A percentile compares a stretch with the other conserved stretches of the same genome.
These are phyloP conservation scores for Apoderus coryli DNA, from an alignment of 2,888 invertebrate genomes.

Conservation along the genomic window DNA sequence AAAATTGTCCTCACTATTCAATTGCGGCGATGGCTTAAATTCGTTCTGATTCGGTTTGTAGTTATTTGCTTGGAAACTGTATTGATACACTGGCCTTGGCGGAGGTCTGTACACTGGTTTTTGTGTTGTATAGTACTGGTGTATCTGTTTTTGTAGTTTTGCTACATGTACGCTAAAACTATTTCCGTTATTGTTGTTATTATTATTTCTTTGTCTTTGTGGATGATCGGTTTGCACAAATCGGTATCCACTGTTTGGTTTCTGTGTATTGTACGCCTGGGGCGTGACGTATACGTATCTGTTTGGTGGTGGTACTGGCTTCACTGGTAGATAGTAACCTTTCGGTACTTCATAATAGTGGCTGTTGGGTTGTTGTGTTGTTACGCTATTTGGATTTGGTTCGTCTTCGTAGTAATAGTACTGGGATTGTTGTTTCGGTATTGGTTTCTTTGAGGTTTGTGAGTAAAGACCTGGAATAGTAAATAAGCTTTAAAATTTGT, in stretches of 20 bases:
- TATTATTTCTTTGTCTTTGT: conserved; percentile 2
- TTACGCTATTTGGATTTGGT: conserved; percentile 14
- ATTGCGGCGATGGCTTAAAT: conserved; percentile 22
- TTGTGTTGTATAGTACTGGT: conserved; percentile 41
- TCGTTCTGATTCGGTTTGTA: conserved; percentile 29
- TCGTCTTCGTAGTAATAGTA: conserved; percentile 55
- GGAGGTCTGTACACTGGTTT: conserved; percentile 31
- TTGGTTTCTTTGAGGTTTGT: conserved; percentile 13
- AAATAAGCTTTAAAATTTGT: no score
- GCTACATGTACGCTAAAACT: conserved; percentile 51
- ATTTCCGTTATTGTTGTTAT: conserved; percentile 24
- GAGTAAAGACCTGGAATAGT: conserved; percentile 10
- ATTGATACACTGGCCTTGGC: conserved; percentile 53
- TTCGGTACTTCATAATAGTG: conserved; percentile 52
- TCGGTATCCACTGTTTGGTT: conserved; percentile 22
- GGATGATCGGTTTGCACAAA: no score
- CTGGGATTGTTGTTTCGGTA: conserved; percentile 37
- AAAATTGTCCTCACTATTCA: conserved; percentile 21
- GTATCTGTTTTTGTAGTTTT: conserved; percentile 49
- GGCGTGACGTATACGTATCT: conserved; percentile 27
- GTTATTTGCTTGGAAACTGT: conserved; percentile 51
- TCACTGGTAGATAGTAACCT: conserved; percentile 21
- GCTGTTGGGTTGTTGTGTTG: conserved; percentile 13
- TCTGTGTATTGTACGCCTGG: conserved; percentile 22
- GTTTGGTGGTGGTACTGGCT: conserved; percentile 14